Conservation (phyloP, 2,888 invertebrate genomes). For the Glaucopsyche alexis region DNA sequence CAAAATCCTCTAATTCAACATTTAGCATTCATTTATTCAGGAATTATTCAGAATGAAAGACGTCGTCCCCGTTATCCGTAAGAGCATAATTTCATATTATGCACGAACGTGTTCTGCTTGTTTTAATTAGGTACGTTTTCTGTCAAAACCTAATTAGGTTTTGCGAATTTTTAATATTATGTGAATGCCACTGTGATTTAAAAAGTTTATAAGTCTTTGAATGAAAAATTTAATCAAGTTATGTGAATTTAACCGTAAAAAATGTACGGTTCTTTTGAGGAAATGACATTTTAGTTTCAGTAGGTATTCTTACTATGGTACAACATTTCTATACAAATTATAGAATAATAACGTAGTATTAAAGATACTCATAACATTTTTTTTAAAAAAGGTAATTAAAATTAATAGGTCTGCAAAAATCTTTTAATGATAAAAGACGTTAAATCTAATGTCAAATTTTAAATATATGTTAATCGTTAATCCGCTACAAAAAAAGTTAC, state of each 20-base stretch:
- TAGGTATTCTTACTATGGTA: background rate
- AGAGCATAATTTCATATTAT: slow-evolving; percentile 11
- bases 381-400: background rate
- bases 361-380: background rate
- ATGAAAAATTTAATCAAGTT: background rate
- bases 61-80: background rate
- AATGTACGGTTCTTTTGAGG: background rate
- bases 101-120: background rate
- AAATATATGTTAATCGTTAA: no score
- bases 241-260: background rate
- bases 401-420: background rate
- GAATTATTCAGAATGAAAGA: slow-evolving; percentile 9
- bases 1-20: background rate
- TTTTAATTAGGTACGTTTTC: background rate
- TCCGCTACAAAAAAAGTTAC: no score
- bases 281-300: background rate
- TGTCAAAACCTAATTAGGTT: background rate
- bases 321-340: background rate
- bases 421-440: slow-evolving; percentile 4
- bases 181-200: no score
- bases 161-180: no score
- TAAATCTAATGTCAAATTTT: slow-evolving; percentile 3
- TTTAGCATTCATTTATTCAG: slow-evolving; percentile 3
- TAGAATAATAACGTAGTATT: background rate
- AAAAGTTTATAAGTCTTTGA: background rate